Base-by-base conservation (phyloP, 1,140 invertebrate genomes). In the Drosophila funebris region DNA sequence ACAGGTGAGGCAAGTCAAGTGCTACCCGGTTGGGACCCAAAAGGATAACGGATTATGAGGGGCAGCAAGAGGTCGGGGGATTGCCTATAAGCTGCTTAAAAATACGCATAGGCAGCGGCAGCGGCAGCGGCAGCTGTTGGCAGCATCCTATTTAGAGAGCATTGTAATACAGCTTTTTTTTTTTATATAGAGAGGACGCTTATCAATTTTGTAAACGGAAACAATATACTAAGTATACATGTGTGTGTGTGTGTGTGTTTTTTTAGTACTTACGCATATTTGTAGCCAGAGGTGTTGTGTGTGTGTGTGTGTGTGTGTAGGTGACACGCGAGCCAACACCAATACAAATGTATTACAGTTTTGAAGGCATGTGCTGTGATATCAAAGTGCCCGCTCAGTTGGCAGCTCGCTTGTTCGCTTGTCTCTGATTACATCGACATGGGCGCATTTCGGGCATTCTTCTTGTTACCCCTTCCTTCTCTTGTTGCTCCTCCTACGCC, bases 31-130 rank as follows among this genome's bases (percentile, higher is more conserved):
- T 71, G 67, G 31, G 41, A 46, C 69, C 69, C 69, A 46, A 66
- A 83, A 66, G 79, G 80, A 73, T 79, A 76, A 66, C 60, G 56
- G 60, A 73, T 76, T 71, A 75, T 61, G 62, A 33, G 7, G 57
- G 18, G 20, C 14, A 9, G 29, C 16, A 9, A 64, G 58, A n/a
- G 24, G 14, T 20, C 46, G 31, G 18, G 18, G 39, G 14, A 18
- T 46, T 22, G 16, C 22, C 46, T 54, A 29, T 20, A 66, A 73
- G 67, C 58, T 44, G 67, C 72, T 76, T 83, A 61, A 79, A 82
- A 84, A 84, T 79, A 84, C 27, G 52, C 14, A 33, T 7, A 36
- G 6, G 36, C 27, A 39, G 24, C 8, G 22, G 13, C 14, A 36
- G 39, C 37, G 62, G 75, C 13, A 36, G 39, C 43, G 62, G 31